Evolutionary conservation across 2,113 vertebrate genomes (phyloP).

Genomic region (crab-eating macaque (Macaca fascicularis)): DNA sequence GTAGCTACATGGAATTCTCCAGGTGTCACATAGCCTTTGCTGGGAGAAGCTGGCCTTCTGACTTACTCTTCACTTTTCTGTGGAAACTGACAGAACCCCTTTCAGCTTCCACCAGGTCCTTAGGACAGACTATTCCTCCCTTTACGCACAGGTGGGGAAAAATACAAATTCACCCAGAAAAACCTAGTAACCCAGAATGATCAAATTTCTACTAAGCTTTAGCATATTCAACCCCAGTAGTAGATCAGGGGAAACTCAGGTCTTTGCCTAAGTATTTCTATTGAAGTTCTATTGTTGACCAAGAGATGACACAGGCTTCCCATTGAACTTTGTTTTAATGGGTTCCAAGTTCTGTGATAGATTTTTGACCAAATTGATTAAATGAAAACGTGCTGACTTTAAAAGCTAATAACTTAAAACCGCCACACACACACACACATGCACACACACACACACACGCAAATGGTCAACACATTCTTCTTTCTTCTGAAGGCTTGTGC

Average conservation of each 20-base stretch:
- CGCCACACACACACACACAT: not conserved
- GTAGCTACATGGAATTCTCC: no score
- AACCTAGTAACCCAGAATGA: not conserved
- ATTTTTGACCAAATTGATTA: not conserved
- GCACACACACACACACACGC: no score
- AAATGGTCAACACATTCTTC: no score
- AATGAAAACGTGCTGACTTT: not conserved
- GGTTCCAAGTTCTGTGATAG: not conserved
- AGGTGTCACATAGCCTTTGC: no score
- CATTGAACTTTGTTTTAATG: not conserved
- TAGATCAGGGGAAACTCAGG: not conserved
- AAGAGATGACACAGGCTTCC: not conserved
- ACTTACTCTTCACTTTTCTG: not conserved
- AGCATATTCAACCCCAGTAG: not conserved
- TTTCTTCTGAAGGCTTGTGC: no score
- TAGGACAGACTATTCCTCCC: not conserved
- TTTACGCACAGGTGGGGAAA: not conserved
- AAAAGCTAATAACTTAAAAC: not conserved
- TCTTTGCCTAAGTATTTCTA: not conserved
- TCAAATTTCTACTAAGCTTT: not conserved
- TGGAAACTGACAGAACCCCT: not conserved
- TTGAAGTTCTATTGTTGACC: not conserved
- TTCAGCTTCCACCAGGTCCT: not conserved
- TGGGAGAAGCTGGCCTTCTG: not conserved
- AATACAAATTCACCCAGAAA: not conserved